phyloP scores from a whole-genome alignment of 2,888 invertebrate species.

The Ypsolopha scabrella region DNA sequence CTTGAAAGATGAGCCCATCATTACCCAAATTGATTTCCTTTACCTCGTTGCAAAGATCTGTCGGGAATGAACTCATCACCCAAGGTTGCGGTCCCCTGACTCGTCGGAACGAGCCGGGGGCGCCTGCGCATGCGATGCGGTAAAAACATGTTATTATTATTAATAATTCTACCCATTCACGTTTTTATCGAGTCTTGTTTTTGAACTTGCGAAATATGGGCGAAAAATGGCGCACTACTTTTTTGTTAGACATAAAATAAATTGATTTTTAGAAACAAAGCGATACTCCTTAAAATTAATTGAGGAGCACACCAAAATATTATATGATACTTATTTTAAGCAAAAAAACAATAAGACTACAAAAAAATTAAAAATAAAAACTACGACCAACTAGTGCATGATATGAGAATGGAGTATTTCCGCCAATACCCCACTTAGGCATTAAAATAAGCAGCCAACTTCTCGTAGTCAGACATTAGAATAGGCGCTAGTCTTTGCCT shows the following conservation, averaged over 20 bases:
- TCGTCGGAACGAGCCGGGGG: conserved; percentile 38
- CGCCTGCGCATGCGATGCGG: conserved; percentile 40
- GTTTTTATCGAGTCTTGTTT: neutral
- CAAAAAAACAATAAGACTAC: too few relatives aligned
- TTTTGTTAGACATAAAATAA: neutral
- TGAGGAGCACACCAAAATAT: neutral
- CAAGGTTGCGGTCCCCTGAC: conserved; percentile 25
- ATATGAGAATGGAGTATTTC: too few relatives aligned
- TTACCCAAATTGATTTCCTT: too few relatives aligned
- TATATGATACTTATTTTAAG: too few relatives aligned
- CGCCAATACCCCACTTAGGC: too few relatives aligned
- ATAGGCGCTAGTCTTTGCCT: too few relatives aligned
- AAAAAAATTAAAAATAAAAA: too few relatives aligned
- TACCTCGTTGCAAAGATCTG: neutral
- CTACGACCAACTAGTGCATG: too few relatives aligned
- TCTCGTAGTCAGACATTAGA: too few relatives aligned
- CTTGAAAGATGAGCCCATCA: neutral
- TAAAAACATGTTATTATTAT: conserved; percentile 63
- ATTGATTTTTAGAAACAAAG: too few relatives aligned
- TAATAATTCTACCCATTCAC: conserved; percentile 56
- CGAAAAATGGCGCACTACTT: neutral
- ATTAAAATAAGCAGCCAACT: too few relatives aligned
- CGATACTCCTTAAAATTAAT: neutral
- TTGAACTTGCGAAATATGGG: neutral
- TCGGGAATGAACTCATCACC: neutral